phyloP scores from a whole-genome alignment of 2,888 invertebrate species.

The Aproaerema taeniolella region DNA sequence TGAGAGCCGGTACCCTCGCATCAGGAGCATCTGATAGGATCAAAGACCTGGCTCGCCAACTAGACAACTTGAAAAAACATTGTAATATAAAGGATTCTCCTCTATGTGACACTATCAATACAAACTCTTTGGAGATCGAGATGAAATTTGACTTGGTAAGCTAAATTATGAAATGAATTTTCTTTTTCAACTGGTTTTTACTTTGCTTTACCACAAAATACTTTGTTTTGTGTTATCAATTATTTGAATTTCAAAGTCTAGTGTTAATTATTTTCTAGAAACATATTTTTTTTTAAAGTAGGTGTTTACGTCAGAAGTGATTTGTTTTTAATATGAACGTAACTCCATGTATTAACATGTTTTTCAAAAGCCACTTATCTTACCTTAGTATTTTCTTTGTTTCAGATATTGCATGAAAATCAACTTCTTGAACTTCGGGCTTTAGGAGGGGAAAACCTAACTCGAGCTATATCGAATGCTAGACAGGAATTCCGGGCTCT shows the following conservation, averaged over 20 bases:
- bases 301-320: no score
- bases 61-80: conserved; percentile 79
- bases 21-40: conserved; percentile 76
- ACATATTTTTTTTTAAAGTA: no score
- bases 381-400: conserved; percentile 11
- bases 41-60: conserved; percentile 75
- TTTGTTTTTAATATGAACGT: no score
- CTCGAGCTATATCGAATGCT: conserved; percentile 75
- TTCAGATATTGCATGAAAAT: conserved; percentile 72
- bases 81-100: conserved; percentile 83
- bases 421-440: conserved; percentile 66
- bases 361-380: neutral
- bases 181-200: neutral
- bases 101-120: conserved; percentile 86
- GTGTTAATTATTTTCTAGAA: no score
- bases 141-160: conserved; percentile 79
- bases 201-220: no score
- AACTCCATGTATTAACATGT: neutral
- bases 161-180: neutral
- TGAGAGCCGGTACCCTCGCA: conserved; percentile 72
- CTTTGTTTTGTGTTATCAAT: no score
- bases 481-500: conserved; percentile 77
- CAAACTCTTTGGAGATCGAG: conserved; percentile 81
- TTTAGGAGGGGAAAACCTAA: conserved; percentile 73
- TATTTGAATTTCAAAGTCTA: no score